Evolutionary conservation across 2,113 vertebrate genomes (phyloP).

Genomic region (Anser cygnoides): DNA sequence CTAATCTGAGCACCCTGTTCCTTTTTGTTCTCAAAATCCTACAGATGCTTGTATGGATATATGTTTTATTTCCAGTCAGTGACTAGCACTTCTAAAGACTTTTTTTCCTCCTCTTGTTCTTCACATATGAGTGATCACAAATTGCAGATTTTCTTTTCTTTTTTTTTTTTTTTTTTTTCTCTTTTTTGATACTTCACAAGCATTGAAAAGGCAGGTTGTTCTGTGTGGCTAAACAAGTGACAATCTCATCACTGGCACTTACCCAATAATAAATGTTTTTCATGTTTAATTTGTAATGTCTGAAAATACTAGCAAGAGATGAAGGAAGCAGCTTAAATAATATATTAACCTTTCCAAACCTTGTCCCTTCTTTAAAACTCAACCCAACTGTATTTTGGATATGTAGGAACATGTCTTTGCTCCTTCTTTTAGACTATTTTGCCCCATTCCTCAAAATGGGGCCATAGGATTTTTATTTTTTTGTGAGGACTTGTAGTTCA

Average conservation of each 20-base stretch:
- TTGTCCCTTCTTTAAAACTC: neutral
- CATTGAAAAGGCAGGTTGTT: neutral
- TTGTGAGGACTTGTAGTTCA: neutral
- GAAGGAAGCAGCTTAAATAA: neutral
- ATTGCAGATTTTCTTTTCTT: neutral
- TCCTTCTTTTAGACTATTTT: neutral
- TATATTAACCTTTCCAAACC: neutral
- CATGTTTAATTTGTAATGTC: slow-evolving; percentile 14
- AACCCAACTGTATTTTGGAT: neutral
- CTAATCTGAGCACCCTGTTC: neutral
- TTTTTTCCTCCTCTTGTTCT: neutral
- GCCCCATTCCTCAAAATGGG: neutral
- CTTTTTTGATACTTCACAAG: neutral
- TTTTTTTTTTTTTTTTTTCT: neutral
- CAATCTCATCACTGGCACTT: neutral
- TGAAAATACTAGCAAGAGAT: neutral
- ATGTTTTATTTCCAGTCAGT: neutral
- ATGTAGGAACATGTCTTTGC: neutral
- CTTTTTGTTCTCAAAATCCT: neutral
- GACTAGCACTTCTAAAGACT: neutral
- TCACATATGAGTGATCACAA: slow-evolving; percentile 3
- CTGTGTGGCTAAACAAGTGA: slow-evolving; percentile 14
- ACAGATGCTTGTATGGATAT: neutral
- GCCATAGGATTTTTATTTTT: neutral
- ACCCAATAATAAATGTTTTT: neutral